Evolutionary conservation across 2,113 vertebrate species (phyloP).

Genomic region (Dermatemys mawii): DNA sequence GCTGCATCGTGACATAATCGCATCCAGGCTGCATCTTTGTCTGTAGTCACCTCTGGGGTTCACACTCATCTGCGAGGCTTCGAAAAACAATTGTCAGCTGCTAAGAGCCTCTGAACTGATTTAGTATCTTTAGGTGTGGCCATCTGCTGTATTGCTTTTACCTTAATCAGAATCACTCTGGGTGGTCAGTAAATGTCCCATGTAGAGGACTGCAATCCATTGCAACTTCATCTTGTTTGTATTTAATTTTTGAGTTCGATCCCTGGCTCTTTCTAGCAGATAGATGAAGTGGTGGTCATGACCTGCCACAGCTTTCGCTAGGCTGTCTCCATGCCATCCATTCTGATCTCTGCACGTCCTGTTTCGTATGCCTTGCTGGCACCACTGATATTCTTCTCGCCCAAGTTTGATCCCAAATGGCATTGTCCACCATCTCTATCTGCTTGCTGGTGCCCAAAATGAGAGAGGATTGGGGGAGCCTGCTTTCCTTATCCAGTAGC

Average conservation of each 20-base stretch:
- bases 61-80: background rate
- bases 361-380: background rate
- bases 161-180: background rate
- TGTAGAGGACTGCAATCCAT: background rate
- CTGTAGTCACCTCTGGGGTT: background rate
- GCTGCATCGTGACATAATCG: background rate
- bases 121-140: background rate
- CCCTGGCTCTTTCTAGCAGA: background rate
- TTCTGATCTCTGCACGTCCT: background rate
- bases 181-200: slow-evolving; percentile 28
- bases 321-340: background rate
- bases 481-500: background rate
- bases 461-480: background rate
- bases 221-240: background rate
- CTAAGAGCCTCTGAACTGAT: background rate
- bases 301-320: background rate
- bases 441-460: background rate
- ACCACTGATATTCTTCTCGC: background rate
- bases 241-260: slow-evolving; percentile 4
- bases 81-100: background rate
- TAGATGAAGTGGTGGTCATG: background rate
- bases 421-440: background rate
- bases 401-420: background rate
- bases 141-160: background rate
- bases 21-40: background rate